phyloP scores from a whole-genome alignment of 1,140 invertebrate genomes.

The Magallana gigas region DNA sequence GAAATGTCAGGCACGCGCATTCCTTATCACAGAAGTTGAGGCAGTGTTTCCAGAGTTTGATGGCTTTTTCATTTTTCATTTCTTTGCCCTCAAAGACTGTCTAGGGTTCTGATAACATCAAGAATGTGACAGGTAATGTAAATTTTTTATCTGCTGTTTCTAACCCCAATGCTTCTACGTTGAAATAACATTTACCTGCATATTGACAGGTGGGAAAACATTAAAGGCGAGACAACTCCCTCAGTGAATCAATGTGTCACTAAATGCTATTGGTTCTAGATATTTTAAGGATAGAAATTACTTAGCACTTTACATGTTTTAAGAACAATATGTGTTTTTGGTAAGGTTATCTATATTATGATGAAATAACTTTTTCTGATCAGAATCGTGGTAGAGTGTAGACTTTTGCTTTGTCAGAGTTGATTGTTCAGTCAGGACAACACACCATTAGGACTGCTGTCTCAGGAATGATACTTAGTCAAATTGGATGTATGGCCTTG shows the following conservation, averaged over 20 bases:
- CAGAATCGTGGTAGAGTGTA: too few relatives aligned
- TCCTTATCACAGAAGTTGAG: not conserved
- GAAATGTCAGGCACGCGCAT: not conserved
- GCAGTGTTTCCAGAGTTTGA: constrained; percentile 13
- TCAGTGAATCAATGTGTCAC: not conserved
- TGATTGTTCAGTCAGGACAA: too few relatives aligned
- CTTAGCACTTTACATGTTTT: too few relatives aligned
- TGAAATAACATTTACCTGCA: not conserved
- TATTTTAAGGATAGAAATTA: too few relatives aligned
- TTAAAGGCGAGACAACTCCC: constrained; percentile 23
- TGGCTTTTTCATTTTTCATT: not conserved
- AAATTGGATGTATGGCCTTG: too few relatives aligned
- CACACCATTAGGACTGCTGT: too few relatives aligned
- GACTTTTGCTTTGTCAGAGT: too few relatives aligned
- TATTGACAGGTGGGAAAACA: not conserved
- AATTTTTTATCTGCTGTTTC: not conserved
- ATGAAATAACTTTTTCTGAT: too few relatives aligned
- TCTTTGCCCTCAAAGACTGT: not conserved
- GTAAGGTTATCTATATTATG: too few relatives aligned
- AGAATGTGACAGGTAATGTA: not conserved
- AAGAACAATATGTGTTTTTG: too few relatives aligned
- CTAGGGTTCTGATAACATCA: not conserved
- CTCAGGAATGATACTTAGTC: too few relatives aligned
- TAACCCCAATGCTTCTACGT: not conserved
- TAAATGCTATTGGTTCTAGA: too few relatives aligned